phyloP scores from a whole-genome alignment of 2,797 vertebrate species.

The Pteronotus mesoamericanus region DNA sequence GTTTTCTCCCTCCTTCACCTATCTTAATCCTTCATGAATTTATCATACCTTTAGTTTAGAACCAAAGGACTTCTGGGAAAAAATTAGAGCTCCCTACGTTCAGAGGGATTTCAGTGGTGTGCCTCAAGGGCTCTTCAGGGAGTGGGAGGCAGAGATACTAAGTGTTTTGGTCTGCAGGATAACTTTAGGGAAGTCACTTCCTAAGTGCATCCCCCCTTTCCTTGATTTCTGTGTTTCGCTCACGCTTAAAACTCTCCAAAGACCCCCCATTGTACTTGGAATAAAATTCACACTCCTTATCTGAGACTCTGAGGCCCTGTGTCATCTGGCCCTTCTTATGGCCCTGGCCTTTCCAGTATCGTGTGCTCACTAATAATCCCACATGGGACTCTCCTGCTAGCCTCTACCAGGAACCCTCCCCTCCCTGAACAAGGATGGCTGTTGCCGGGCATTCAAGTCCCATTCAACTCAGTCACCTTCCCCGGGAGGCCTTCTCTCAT shows the following conservation, averaged over 20 bases:
- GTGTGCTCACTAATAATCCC: not conserved
- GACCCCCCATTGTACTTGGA: not conserved
- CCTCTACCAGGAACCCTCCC: not conserved
- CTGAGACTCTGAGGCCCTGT: not conserved
- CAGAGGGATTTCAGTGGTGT: not conserved
- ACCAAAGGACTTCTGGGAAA: not conserved
- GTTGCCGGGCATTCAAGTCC: not conserved
- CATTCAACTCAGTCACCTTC: not conserved
- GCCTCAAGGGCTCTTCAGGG: not conserved
- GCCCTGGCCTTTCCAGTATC: not conserved
- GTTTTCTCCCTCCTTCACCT: not conserved
- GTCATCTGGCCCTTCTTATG: not conserved
- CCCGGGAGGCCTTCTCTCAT: not conserved
- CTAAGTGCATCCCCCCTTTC: not conserved
- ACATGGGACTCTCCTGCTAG: not conserved
- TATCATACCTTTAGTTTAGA: not conserved
- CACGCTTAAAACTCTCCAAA: not conserved
- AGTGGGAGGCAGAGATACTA: not conserved
- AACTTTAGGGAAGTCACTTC: not conserved
- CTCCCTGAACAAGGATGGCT: too few relatives aligned
- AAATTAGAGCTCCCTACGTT: not conserved
- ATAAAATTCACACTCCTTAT: not conserved
- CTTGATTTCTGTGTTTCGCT: not conserved
- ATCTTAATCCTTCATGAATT: not conserved
- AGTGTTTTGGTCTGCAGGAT: not conserved